A percentile compares a stretch with the other conserved stretches of the same genome.
phyloP scores from a whole-genome alignment of 2,113 vertebrate genomes.

The Gallinago paraguaiae region DNA sequence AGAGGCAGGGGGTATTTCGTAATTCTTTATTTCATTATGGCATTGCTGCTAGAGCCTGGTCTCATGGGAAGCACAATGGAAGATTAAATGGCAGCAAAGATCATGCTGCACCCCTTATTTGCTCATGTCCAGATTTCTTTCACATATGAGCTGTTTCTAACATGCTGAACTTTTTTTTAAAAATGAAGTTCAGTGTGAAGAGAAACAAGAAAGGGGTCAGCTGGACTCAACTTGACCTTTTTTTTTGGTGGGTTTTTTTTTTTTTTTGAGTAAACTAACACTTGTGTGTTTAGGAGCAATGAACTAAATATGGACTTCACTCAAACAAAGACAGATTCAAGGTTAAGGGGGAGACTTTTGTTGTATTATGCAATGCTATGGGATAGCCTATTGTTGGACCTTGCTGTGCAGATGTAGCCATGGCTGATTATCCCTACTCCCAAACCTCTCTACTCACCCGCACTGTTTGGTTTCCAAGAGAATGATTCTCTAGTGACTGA shows the following conservation, averaged over 20 bases:
- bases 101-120: background rate
- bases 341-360: constrained; percentile 33
- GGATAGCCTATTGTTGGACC: constrained; percentile 40
- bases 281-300: constrained; percentile 29
- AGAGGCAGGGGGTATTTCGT: background rate
- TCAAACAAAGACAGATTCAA: constrained; percentile 29
- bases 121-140: constrained; percentile 5
- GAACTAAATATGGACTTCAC: background rate
- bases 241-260: background rate
- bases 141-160: background rate
- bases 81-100: constrained; percentile 28
- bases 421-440: constrained; percentile 51
- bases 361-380: constrained; percentile 38
- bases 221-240: constrained; percentile 11
- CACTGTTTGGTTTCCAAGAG: constrained; percentile 51
- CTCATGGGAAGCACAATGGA: constrained; percentile 4
- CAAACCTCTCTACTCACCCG: constrained; percentile 49
- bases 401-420: constrained; percentile 47
- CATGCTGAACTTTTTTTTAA: background rate
- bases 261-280: background rate
- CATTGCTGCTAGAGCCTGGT: background rate
- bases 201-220: constrained; percentile 1
- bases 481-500: constrained; percentile 57
- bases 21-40: constrained; percentile 45
- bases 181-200: background rate